These are phyloP conservation scores for Leuciscus idus DNA, from an alignment of 2,113 vertebrate genomes.

Conservation along the genomic window DNA sequence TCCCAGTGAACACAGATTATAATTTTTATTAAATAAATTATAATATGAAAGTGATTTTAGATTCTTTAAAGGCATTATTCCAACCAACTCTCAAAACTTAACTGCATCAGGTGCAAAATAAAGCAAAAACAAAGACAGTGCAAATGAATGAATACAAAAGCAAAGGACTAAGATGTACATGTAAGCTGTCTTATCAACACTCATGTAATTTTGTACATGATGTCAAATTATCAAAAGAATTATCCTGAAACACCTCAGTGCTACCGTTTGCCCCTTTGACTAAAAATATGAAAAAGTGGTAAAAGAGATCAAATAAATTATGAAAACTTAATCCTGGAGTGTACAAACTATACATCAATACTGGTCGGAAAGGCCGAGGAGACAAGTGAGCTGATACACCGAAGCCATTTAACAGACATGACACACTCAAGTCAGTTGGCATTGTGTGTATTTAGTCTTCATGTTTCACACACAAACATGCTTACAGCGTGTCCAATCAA, in stretches of 20 bases:
- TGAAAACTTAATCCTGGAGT: constrained; percentile 59
- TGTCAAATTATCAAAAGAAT: constrained; percentile 27
- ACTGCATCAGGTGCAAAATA: constrained; percentile 72
- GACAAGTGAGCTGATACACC: constrained; percentile 41
- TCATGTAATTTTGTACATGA: not conserved
- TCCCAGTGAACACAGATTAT: not conserved
- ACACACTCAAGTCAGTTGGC: constrained; percentile 73
- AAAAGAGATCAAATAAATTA: constrained; percentile 56
- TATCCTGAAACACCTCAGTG: constrained; percentile 10
- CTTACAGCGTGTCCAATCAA: constrained; percentile 51
- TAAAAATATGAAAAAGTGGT: constrained; percentile 46
- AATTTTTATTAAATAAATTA: not conserved
- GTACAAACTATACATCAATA: constrained; percentile 77
- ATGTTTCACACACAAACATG: constrained; percentile 11
- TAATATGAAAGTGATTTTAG: not conserved
- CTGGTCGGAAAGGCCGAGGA: constrained; percentile 66
- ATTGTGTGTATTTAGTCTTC: constrained; percentile 61
- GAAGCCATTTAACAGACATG: constrained; percentile 27
- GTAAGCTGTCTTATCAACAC: not conserved
- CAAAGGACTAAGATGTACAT: constrained; percentile 52
- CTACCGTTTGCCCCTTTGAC: not conserved
- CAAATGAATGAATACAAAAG: constrained; percentile 65
- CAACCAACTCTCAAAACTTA: constrained; percentile 19
- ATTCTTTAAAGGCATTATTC: constrained; percentile 2
- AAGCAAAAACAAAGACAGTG: constrained; percentile 72